Evolutionary conservation across 2,888 invertebrate genomes (phyloP).

Genomic region (Pristionchus arcanus): DNA sequence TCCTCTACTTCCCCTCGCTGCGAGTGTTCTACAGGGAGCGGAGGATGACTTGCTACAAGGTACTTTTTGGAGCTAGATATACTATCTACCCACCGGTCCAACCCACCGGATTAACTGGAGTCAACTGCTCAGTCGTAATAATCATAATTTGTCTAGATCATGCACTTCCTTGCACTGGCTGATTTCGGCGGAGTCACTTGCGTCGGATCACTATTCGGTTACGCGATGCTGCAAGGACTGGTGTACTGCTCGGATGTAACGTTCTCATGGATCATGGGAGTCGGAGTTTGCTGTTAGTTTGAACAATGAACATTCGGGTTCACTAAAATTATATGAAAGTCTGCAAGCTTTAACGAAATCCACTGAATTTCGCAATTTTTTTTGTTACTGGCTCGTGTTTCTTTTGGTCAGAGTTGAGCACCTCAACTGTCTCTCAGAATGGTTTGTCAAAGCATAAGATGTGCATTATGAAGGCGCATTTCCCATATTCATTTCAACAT

Average conservation of each 20-base stretch:
- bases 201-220: not conserved
- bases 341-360: too few relatives aligned
- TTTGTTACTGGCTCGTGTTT: too few relatives aligned
- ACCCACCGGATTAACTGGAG: too few relatives aligned
- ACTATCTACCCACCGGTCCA: too few relatives aligned
- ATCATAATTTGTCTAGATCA: not conserved
- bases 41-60: not conserved
- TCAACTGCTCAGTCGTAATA: too few relatives aligned
- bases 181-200: not conserved
- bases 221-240: not conserved
- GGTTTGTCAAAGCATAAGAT: too few relatives aligned
- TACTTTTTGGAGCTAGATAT: not conserved
- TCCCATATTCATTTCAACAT: too few relatives aligned
- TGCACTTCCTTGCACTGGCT: slow-evolving; percentile 26
- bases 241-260: not conserved
- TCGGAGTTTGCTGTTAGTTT: not conserved
- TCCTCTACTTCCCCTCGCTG: slow-evolving; percentile 4
- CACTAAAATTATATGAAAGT: too few relatives aligned
- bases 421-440: too few relatives aligned
- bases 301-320: not conserved
- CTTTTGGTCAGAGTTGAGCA: too few relatives aligned
- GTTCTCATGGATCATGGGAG: not conserved
- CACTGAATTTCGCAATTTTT: too few relatives aligned
- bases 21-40: slow-evolving; percentile 4
- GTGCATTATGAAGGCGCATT: too few relatives aligned